Evolutionary conservation across 2,113 vertebrate species (phyloP).

Genomic region (Centropristis striata): DNA sequence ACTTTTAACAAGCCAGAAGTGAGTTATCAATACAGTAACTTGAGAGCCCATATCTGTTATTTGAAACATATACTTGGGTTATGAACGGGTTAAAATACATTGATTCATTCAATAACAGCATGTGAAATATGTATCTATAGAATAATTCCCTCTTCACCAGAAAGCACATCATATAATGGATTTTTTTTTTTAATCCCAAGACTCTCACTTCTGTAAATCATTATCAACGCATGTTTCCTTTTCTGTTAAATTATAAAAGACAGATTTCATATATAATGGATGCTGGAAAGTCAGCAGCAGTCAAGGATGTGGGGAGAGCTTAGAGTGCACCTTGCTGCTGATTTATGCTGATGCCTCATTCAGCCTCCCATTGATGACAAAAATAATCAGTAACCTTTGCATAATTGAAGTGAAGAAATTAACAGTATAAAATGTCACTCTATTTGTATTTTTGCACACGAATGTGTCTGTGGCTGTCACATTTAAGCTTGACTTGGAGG

Average conservation of each 20-base stretch:
- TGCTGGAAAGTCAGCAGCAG: slow-evolving; percentile 71
- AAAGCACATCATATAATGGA: slow-evolving; percentile 41
- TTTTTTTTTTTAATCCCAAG: neutral
- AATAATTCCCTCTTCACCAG: slow-evolving; percentile 23
- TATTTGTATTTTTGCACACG: slow-evolving; percentile 38
- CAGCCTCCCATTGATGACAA: slow-evolving; percentile 32
- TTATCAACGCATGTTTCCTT: slow-evolving; percentile 63
- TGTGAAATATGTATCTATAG: slow-evolving; percentile 27
- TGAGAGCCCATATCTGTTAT: no score
- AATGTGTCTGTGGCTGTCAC: slow-evolving; percentile 22
- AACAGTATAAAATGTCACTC: slow-evolving; percentile 19
- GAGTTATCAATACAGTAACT: no score
- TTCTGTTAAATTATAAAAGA: slow-evolving; percentile 80
- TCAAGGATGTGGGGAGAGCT: slow-evolving; percentile 63
- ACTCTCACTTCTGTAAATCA: slow-evolving; percentile 60
- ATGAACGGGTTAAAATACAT: neutral
- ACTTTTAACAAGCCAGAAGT: no score
- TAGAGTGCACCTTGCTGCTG: slow-evolving; percentile 44
- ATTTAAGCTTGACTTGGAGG: slow-evolving; percentile 14
- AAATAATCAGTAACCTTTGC: slow-evolving; percentile 42
- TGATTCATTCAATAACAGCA: slow-evolving; percentile 28
- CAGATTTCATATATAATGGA: slow-evolving; percentile 79
- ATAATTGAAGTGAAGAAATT: slow-evolving; percentile 45
- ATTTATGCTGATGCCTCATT: slow-evolving; percentile 61
- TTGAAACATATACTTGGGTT: no score